A percentile compares a stretch with the other conserved stretches of the same genome.
phyloP scores from a whole-genome alignment of 2,888 invertebrate genomes.

The Acleris laterana region DNA sequence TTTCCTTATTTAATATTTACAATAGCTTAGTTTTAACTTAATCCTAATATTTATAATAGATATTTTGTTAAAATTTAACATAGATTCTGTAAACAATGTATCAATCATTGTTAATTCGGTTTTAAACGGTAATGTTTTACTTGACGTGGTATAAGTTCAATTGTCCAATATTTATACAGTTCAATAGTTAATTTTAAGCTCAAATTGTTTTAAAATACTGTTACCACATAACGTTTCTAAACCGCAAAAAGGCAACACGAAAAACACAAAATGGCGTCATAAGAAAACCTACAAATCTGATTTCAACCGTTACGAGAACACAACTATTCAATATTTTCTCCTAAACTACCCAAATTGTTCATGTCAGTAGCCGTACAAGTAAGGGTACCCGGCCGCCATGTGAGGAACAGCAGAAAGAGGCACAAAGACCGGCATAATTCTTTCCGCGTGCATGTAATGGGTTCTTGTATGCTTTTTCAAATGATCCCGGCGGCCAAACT shows the following conservation, averaged over 20 bases:
- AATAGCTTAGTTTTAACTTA: background rate
- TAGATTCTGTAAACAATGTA: background rate
- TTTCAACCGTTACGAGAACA: background rate
- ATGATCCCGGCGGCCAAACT: conserved; percentile 97
- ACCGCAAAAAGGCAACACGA: no score
- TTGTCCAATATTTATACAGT: no score
- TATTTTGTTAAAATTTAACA: conserved; percentile 31
- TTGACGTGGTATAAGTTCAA: no score
- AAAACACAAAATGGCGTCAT: no score
- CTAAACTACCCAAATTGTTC: background rate
- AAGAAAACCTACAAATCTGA: no score
- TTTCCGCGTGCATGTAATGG: conserved; percentile 87
- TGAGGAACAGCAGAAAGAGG: conserved; percentile 82
- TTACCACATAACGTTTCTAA: no score
- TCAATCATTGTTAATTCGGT: background rate
- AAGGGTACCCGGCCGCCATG: conserved; percentile 67
- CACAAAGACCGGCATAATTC: conserved; percentile 85
- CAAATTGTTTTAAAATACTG: no score
- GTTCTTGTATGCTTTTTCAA: conserved; percentile 96
- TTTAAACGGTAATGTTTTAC: no score
- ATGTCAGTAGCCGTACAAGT: conserved; percentile 83
- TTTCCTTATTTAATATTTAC: conserved; percentile 6
- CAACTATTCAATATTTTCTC: background rate
- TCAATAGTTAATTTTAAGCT: no score
- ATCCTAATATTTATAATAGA: conserved; percentile 24